These are phyloP conservation scores for Danio rerio DNA, from an alignment of 2,113 vertebrate genomes.

Conservation along the genomic window GRCz12tu NC_133178.1:28711001-28711500, in stretches of 20 bases:
- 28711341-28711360: conserved; percentile 26
- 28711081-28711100: neutral
- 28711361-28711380: neutral
- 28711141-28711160: conserved; percentile 7
- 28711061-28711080: conserved; percentile 28
- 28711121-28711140: conserved; percentile 17
- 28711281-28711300: too few species aligned
- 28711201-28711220: conserved; percentile 1
- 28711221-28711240: conserved; percentile 24
- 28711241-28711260: neutral
- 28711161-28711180: neutral
- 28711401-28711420: neutral
- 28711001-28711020: conserved; percentile 63
- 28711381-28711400: neutral
- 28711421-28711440: neutral
- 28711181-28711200: conserved; percentile 13
- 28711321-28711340: neutral
- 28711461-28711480: too few species aligned
- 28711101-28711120: neutral
- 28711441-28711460: neutral
- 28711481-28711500: neutral
- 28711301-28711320: neutral
- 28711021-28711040: conserved; percentile 62
- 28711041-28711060: conserved; percentile 72
- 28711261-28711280: too few species aligned